Percentiles rank a stretch among this genome's conserved stretches.
phyloP scores from a whole-genome alignment of 2,888 invertebrate species.

The Pseudoips prasinana region DNA sequence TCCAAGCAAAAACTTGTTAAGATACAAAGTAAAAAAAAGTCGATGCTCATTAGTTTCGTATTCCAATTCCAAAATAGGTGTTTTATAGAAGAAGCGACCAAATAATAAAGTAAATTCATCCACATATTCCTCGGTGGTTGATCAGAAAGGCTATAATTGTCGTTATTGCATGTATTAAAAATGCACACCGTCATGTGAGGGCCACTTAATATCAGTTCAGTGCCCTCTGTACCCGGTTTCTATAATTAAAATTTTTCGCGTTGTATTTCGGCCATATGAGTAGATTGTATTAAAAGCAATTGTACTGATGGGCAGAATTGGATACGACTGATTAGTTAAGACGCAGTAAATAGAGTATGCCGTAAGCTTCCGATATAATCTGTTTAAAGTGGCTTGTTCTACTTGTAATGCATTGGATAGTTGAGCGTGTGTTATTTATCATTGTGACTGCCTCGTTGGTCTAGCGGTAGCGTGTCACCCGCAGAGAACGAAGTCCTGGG shows the following conservation, averaged over 20 bases:
- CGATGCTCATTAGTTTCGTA: too few species aligned
- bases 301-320: conserved; percentile 75
- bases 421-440: too few species aligned
- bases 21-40: too few species aligned
- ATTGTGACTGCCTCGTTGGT: too few species aligned
- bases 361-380: conserved; percentile 34
- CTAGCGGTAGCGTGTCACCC: too few species aligned
- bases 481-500: too few species aligned
- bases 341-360: conserved; percentile 59
- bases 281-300: conserved; percentile 75
- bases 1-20: too few species aligned
- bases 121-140: conserved; percentile 22
- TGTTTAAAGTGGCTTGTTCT: too few species aligned
- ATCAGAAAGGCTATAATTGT: conserved; percentile 16
- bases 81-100: too few species aligned
- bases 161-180: conserved; percentile 28
- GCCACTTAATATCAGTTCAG: conserved; percentile 46
- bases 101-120: conserved; percentile 8
- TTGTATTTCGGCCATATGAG: conserved; percentile 62
- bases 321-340: conserved; percentile 75
- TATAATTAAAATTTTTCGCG: conserved; percentile 69
- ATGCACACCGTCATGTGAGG: conserved; percentile 25
- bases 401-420: too few species aligned
- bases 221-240: conserved; percentile 31
- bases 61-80: too few species aligned